A percentile compares a stretch with the other conserved stretches of the same genome.
phyloP scores from a whole-genome alignment of 2,113 vertebrate genomes.

The Proteles cristata region DNA sequence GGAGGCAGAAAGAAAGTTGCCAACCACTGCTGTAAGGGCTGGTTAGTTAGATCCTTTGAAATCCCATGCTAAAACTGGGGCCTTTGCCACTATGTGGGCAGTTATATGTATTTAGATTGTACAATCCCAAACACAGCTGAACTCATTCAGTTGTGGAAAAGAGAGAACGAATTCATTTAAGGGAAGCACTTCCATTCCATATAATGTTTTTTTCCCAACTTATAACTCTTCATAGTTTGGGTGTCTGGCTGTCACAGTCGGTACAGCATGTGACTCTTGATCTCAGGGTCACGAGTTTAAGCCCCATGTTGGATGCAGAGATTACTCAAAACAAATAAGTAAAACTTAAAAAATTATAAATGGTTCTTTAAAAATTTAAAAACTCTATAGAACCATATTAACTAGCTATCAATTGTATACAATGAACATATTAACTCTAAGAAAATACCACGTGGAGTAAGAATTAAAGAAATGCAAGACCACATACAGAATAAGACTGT shows the following conservation, averaged over 20 bases:
- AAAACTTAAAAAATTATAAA: neutral
- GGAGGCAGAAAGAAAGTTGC: neutral
- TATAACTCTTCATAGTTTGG: neutral
- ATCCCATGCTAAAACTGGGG: neutral
- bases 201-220: neutral
- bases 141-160: neutral
- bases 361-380: neutral
- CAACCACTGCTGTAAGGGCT: neutral
- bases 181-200: neutral
- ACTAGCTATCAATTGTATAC: neutral
- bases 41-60: neutral
- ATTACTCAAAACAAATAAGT: neutral
- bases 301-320: neutral
- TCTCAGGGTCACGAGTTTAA: neutral
- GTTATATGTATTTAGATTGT: neutral
- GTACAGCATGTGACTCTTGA: neutral
- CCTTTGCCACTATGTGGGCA: neutral
- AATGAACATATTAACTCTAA: neutral
- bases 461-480: slow-evolving; percentile 38
- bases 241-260: neutral
- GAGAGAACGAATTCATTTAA: neutral
- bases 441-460: slow-evolving; percentile 5
- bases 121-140: neutral
- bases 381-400: neutral
- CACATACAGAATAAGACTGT: neutral